Conservation (phyloP, 1,140 invertebrate species). For the Rhagoletis zephyria region DNA sequence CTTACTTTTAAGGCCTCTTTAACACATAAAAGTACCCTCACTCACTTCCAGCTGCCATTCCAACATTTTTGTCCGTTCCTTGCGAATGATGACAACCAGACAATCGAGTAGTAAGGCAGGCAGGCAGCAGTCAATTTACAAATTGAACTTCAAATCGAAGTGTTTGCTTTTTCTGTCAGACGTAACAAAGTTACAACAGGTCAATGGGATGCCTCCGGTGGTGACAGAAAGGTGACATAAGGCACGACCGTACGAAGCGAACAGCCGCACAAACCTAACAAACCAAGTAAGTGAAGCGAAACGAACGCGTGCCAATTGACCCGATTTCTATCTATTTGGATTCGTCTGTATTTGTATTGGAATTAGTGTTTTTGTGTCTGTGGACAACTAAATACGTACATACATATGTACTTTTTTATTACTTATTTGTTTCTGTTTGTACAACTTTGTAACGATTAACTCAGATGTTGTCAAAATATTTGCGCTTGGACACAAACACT, state of each 20-base stretch:
- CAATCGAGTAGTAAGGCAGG: neutral
- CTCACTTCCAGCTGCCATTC: neutral
- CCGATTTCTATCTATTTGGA: slow-evolving; percentile 48
- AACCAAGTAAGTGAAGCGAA: slow-evolving; percentile 9
- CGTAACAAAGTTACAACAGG: slow-evolving; percentile 44
- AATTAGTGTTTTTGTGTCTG: slow-evolving; percentile 42
- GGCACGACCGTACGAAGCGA: neutral
- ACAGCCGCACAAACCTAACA: neutral
- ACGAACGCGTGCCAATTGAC: slow-evolving; percentile 49
- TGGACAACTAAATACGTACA: neutral
- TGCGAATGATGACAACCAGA: neutral
- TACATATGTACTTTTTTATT: neutral
- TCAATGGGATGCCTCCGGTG: slow-evolving; percentile 42
- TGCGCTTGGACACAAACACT: neutral
- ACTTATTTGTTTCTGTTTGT: slow-evolving; percentile 42
- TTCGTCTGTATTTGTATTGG: slow-evolving; percentile 49
- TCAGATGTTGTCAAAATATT: slow-evolving; percentile 47
- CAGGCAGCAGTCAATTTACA: slow-evolving; percentile 47
- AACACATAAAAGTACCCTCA: neutral
- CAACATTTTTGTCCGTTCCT: neutral
- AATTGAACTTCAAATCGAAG: slow-evolving; percentile 47
- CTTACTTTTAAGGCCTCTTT: neutral
- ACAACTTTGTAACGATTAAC: slow-evolving; percentile 49
- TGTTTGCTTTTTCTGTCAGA: slow-evolving; percentile 47
- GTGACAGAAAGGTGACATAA: slow-evolving; percentile 44